Percentiles rank a stretch among this genome's conserved stretches.
phyloP scores from a whole-genome alignment of 1,140 invertebrate genomes.

The Saccostrea cuccullata region DNA sequence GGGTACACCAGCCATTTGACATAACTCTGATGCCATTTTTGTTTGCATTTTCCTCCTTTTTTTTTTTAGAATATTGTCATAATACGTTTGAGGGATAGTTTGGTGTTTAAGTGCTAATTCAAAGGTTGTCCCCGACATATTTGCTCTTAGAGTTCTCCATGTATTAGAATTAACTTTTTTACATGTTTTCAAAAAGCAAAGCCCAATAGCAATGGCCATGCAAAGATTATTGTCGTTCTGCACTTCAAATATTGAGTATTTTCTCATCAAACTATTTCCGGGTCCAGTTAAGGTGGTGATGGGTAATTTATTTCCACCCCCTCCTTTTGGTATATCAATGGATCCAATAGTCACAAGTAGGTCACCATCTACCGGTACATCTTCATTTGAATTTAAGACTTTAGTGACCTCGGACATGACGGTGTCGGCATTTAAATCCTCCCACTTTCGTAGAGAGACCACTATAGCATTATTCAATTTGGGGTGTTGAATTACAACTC shows the following conservation, averaged over 20 bases:
- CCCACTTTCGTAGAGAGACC: not conserved
- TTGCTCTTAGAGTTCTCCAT: not conserved
- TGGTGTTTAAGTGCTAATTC: slow-evolving; percentile 14
- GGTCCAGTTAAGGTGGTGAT: not conserved
- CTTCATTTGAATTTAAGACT: not conserved
- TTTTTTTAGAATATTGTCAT: no score
- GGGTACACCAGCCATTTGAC: not conserved
- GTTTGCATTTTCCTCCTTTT: not conserved
- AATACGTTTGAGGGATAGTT: not conserved
- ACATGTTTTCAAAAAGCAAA: not conserved
- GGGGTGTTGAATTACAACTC: not conserved
- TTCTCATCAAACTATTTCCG: not conserved
- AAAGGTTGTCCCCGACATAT: not conserved
- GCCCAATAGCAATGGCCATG: slow-evolving; percentile 22
- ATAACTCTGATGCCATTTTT: not conserved
- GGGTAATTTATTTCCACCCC: not conserved
- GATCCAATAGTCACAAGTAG: not conserved
- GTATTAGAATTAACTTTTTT: not conserved
- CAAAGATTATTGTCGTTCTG: not conserved
- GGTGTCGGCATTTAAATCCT: not conserved
- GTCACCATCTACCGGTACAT: not conserved
- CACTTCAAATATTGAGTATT: not conserved
- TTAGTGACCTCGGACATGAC: not conserved
- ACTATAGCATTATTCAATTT: not conserved
- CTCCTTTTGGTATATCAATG: not conserved